Evolutionary conservation across 2,113 vertebrate species (phyloP).

Genomic region (Nibea albiflora): DNA sequence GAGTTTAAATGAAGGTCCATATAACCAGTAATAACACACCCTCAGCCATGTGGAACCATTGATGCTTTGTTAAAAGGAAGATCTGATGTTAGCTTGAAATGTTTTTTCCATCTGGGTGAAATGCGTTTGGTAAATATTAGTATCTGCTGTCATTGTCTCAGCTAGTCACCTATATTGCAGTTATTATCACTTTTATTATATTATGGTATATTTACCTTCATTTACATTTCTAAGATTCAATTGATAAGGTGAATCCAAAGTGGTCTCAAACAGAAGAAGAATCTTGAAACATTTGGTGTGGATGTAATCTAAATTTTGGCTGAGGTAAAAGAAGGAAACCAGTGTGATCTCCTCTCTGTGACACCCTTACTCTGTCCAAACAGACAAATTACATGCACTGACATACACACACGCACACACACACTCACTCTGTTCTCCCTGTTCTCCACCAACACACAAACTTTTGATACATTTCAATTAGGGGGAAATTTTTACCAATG

Average conservation of each 20-base stretch:
- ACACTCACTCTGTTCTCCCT: background rate
- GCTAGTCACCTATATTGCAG: background rate
- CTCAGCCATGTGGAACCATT: background rate
- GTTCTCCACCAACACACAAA: background rate
- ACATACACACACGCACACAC: background rate
- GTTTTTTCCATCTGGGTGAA: background rate
- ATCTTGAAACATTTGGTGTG: background rate
- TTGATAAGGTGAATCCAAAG: background rate
- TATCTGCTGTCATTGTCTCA: background rate
- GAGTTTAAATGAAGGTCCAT: background rate
- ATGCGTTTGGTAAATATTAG: background rate
- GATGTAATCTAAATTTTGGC: conserved; percentile 4
- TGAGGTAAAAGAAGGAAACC: conserved; percentile 65
- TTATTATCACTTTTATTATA: background rate
- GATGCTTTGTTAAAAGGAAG: background rate
- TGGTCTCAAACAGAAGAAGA: background rate
- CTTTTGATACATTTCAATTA: background rate
- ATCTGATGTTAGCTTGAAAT: background rate
- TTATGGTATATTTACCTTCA: background rate
- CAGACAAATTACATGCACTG: background rate
- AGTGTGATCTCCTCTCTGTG: conserved; percentile 83
- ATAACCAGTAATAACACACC: background rate
- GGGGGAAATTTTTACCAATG: background rate
- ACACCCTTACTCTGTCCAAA: conserved; percentile 66
- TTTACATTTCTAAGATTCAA: background rate